These are phyloP conservation scores for Myrmophylax atrothorax DNA, from an alignment of 2,113 vertebrate genomes.

Conservation along the genomic window DNA sequence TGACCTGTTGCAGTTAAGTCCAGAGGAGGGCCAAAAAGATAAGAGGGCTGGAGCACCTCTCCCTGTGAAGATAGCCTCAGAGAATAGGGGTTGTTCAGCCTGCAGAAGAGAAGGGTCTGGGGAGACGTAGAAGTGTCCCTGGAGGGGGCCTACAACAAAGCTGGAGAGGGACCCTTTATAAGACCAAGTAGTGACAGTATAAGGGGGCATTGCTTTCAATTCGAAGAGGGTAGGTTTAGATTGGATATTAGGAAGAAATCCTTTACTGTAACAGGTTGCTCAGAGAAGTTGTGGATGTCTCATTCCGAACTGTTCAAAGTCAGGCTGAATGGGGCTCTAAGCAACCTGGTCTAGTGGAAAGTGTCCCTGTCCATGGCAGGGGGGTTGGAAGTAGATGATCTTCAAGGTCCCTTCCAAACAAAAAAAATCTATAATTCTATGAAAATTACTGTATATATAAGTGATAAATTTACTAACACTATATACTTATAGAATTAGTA, in stretches of 20 bases:
- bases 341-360: background rate
- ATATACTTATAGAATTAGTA: background rate
- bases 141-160: background rate
- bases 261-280: background rate
- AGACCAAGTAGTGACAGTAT: background rate
- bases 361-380: background rate
- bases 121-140: background rate
- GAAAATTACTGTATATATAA: background rate
- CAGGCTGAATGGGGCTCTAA: background rate
- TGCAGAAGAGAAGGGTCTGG: background rate
- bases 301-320: background rate
- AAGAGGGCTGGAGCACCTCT: background rate
- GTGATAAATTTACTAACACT: background rate
- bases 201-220: background rate
- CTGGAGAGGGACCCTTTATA: background rate
- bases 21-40: background rate
- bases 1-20: background rate
- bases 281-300: background rate
- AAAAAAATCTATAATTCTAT: background rate
- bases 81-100: background rate
- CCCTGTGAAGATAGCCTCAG: background rate
- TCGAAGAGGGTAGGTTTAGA: background rate
- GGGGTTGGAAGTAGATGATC: background rate
- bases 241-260: background rate
- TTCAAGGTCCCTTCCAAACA: background rate